Base-by-base conservation (phyloP, 2,113 vertebrate species). In the Grammomys surdaster region DNA sequence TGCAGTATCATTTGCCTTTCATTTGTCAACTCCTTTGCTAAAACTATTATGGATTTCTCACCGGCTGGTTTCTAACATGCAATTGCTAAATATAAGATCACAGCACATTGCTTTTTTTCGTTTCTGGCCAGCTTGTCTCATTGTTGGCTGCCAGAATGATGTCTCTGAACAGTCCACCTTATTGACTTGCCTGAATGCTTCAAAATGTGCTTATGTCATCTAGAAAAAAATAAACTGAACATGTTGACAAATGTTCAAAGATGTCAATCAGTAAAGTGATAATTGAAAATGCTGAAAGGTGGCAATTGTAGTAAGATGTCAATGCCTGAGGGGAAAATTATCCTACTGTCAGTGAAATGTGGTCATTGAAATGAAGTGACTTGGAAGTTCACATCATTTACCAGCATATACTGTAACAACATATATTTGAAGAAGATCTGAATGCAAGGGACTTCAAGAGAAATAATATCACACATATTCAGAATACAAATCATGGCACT, bases 181-280 rank as follows among this genome's bases (percentile, higher is more conserved):
- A 63, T 7, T 70, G n/a, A 95, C 43, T 91, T 82, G 56, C 63
- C 75, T 69, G 54, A 17, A 51, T 65, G 16, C 48, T 89, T 96
- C 65, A 26, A 51, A 60, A 90, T 88, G 69, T 48, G 69, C 69
- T 65, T 51, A 46, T 96, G 89, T 31, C 76, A 96, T 70, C 67
- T 10, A 92, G 58, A 89, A 81, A 40, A 90, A 78, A 80, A 36
- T 11, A 60, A 69, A 76, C 13, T 5, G 28, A 94, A 54, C 63
- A 80, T 91, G 95, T 96, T 97, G 96, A 95, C 93, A 93, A 92
- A 95, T 97, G 69, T 76, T 96, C 95, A 95, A 92, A 95, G 78
- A 56, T 97, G 96, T 97, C 95, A 93, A 24, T 97, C 95, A 94
- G 75, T 16, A 87, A 84, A 91, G 95, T 95, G 92, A 94, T 96